Base-by-base conservation (phyloP, 2,113 vertebrate genomes). In the Halichoeres trimaculatus region DNA sequence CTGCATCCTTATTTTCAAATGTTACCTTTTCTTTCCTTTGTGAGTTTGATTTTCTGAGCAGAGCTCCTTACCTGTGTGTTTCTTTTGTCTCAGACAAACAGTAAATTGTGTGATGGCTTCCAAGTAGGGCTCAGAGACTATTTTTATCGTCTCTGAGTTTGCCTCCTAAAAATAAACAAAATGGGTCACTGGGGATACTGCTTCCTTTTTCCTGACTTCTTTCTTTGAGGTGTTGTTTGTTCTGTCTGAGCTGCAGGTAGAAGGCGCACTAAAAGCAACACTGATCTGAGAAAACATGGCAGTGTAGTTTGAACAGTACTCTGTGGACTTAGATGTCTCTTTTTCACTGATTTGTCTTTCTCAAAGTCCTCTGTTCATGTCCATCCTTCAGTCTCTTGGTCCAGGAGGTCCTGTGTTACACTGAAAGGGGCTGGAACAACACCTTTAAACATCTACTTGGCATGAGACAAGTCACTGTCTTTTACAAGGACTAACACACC, bases 141-240 rank as follows among this genome's bases (percentile, higher is more conserved):
- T 86, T 85, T 88, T 67, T 51, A 36, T 77, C 60, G 19, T 12
- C 8, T 61, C 64, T 72, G 58, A 83, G 41, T 56, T 76, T 59
- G 54, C 38, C 48, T 86, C 34, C 43, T 56, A 34, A 19, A 62
- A 70, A 78, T 70, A 74, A 69, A 47, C 45, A 55, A 84, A 87
- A 79, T 70, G 54, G 55, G 59, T 60, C 82, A 66, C 57, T 36
- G 52, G 67, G 58, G 77, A 41, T 51, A 56, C 60, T 22, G 7
- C 23, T 53, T 55, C 13, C 26, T 59, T 56, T 38, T 45, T 45
- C 14, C 43, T 8, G 14, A 17, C 6, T n/a, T 71, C 36, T 48
- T 65, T 50, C 40, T 66, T 47, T 65, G n/a, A 76, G 63, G 41
- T 70, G 43, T 58, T 72, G 26, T 73, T 76, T 24, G 43, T 48